Conservation (phyloP, 1,140 invertebrate species). For the Drosophila ohnishii region DNA sequence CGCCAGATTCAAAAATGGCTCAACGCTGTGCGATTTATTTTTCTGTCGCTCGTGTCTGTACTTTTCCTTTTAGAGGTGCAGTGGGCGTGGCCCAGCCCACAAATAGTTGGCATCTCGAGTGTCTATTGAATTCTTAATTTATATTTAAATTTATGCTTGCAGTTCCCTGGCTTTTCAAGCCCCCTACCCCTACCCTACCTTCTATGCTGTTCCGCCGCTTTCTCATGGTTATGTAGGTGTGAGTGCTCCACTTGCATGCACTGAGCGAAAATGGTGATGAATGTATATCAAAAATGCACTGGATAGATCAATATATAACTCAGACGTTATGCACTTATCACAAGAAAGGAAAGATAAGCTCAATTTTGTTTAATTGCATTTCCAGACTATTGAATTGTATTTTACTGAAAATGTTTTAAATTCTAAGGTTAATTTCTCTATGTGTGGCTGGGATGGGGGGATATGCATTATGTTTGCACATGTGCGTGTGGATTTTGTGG, state of each 20-base stretch:
- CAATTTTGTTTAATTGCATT: background rate
- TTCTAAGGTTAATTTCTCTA: background rate
- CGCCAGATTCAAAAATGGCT: background rate
- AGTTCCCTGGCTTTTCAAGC: constrained; percentile 28
- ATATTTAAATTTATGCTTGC: constrained; percentile 49
- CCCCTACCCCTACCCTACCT: constrained; percentile 1
- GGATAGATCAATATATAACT: background rate
- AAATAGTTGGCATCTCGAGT: constrained; percentile 39
- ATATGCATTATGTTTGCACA: constrained; percentile 21
- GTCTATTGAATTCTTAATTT: constrained; percentile 39
- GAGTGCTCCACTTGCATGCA: constrained; percentile 69
- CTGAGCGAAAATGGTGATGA: background rate
- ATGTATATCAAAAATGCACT: background rate
- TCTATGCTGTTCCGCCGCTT: constrained; percentile 13
- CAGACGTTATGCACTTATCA: background rate
- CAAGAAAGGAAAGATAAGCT: background rate
- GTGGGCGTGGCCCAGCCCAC: constrained; percentile 9
- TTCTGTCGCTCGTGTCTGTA: background rate
- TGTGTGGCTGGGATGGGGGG: constrained; percentile 16
- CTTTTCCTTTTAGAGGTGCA: constrained; percentile 4
- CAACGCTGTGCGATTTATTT: background rate
- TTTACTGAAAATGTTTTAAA: background rate
- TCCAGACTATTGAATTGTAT: background rate
- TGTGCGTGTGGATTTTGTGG: constrained; percentile 28
- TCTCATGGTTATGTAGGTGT: constrained; percentile 33